Conservation (phyloP, 2,797 vertebrate species). For the Semotilus atromaculatus region DNA sequence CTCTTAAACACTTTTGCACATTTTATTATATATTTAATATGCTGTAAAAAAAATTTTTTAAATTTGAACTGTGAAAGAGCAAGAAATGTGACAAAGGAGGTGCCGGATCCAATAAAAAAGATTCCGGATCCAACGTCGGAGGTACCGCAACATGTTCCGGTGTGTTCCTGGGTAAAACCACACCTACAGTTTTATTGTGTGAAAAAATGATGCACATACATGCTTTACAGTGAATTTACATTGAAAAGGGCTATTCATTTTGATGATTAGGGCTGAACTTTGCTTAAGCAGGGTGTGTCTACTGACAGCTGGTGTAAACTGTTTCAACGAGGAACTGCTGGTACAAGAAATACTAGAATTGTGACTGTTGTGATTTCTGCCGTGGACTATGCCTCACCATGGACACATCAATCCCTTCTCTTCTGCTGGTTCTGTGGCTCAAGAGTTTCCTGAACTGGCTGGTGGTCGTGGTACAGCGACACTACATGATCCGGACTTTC, state of each 20-base stretch:
- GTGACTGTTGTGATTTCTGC: not conserved
- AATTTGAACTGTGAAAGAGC: no score
- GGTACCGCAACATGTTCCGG: no score
- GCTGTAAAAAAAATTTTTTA: no score
- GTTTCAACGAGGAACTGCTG: conserved; percentile 4
- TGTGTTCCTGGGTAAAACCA: no score
- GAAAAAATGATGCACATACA: not conserved
- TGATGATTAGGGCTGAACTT: not conserved
- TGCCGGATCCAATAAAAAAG: no score
- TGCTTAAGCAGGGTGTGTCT: conserved; percentile 16
- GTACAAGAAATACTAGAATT: not conserved
- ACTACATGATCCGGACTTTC: conserved; percentile 71
- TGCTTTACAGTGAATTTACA: not conserved
- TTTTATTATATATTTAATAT: no score
- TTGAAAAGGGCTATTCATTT: not conserved
- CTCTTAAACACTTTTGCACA: no score
- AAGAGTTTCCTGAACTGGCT: conserved; percentile 82
- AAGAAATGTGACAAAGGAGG: no score
- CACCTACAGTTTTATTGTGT: not conserved
- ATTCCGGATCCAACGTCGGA: no score
- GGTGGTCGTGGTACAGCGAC: conserved; percentile 75
- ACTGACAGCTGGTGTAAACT: not conserved
- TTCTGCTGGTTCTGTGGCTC: conserved; percentile 76
- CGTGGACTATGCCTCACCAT: conserved; percentile 50
- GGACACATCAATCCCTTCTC: conserved; percentile 56